Conservation (phyloP, 2,797 vertebrate genomes). For the Adrianichthys oophorus region DNA sequence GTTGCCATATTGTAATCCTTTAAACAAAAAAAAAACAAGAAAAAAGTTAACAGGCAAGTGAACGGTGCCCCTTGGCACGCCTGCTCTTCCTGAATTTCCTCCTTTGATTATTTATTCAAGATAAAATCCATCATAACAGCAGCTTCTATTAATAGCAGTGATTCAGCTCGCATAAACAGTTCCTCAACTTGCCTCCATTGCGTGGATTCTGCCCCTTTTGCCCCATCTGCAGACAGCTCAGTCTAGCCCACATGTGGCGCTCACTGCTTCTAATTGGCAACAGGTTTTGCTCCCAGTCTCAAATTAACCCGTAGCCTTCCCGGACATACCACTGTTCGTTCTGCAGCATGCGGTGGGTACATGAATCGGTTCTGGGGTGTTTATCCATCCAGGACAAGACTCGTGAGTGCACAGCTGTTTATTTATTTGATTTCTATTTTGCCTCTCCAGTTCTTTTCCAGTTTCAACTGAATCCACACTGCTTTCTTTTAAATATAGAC, state of each 20-base stretch:
- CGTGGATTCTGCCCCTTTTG: conserved; percentile 54
- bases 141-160: neutral
- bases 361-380: conserved; percentile 33
- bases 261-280: conserved; percentile 85
- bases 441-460: too few species aligned
- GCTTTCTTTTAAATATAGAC: conserved; percentile 27
- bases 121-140: neutral
- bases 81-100: conserved; percentile 28
- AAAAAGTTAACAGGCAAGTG: conserved; percentile 15
- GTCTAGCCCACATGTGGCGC: conserved; percentile 78
- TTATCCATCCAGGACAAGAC: conserved; percentile 15
- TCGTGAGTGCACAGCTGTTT: too few species aligned
- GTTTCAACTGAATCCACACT: conserved; percentile 20
- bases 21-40: conserved; percentile 7
- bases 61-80: conserved; percentile 6
- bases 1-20: conserved; percentile 54
- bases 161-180: conserved; percentile 4
- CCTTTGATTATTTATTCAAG: conserved; percentile 19
- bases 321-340: conserved; percentile 63
- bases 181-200: conserved; percentile 41
- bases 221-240: conserved; percentile 55
- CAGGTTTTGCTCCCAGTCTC: conserved; percentile 81
- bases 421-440: too few species aligned
- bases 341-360: conserved; percentile 47
- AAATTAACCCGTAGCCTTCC: conserved; percentile 84